Evolutionary conservation across 1,140 invertebrate genomes (phyloP), one percentile per base, ranked within the genome.

Genomic region (Aphis craccivora): DNA sequence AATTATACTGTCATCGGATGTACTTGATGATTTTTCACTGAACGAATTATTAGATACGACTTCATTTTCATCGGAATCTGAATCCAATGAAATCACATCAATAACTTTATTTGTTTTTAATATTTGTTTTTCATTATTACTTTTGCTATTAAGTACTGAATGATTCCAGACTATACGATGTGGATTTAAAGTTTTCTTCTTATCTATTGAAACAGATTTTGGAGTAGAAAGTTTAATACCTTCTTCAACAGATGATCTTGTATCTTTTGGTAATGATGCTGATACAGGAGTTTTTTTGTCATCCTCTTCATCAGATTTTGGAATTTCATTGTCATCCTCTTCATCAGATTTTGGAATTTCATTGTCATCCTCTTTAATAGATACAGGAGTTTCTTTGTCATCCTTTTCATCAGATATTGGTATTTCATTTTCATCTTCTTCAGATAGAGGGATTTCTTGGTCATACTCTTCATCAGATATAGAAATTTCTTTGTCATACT

Each of bases 291-390:
- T n/a, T 55, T 25, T 1, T 22, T 67, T 30, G 20, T 67, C 55
- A 30, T 90, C 37, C 20, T 90, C 89, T 25, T 89, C 87, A 67
- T 90, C 89, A n/a, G 89, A 67, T 55, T 11, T 14, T 40, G 37
- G 3, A 40, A 40, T 40, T 40, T 40, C 37, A 2, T 40, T 40
- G 37, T 40, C 37, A 40, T 40, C 37, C 37, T 40, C 37, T 40
- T 40, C 37, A 40, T 40, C 37, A 40, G 37, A 40, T 40, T n/a
- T n/a, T n/a, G n/a, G 37, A 40, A 40, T 40, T 40, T 40, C 37
- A 2, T 40, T 40, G 37, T 40, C 37, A 40, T 40, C 3, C 37
- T 40, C 37, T 40, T 40, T 40, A 40, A 40, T 40, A 40, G 37
- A 40, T 40, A 40, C 37, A 40, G 37, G 37, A 40, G 37, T 40